Evolutionary conservation across 2,888 invertebrate species (phyloP).

Genomic region (Caenorhabditis sinica): DNA sequence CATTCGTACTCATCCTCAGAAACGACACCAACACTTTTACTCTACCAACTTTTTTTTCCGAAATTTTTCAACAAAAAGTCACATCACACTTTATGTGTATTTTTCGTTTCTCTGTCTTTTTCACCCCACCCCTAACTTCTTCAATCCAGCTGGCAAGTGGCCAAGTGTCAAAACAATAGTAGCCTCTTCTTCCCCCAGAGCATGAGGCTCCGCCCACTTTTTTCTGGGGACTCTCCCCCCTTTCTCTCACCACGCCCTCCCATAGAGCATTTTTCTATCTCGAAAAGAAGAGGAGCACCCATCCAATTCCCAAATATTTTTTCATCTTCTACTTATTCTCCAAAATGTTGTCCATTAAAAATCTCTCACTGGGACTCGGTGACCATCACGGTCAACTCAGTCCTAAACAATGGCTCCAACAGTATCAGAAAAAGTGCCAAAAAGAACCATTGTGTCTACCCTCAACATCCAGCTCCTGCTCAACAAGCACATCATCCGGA

Average conservation of each 20-base stretch:
- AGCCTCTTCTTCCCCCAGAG: conserved; percentile 20
- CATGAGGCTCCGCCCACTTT: conserved; percentile 38
- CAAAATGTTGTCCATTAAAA: conserved; percentile 62
- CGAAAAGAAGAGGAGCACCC: neutral
- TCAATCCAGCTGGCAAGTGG: conserved; percentile 45
- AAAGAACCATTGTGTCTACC: conserved; percentile 41
- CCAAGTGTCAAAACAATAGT: conserved; percentile 64
- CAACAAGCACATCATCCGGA: conserved; percentile 37
- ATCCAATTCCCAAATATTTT: conserved; percentile 15
- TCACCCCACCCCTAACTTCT: conserved; percentile 23
- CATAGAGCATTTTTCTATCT: conserved; percentile 18
- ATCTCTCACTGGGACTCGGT: conserved; percentile 44
- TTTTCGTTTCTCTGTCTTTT: conserved; percentile 29
- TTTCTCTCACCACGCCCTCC: conserved; percentile 18
- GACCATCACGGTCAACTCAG: conserved; percentile 51
- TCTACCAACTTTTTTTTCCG: conserved; percentile 15
- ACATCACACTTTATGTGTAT: conserved; percentile 45
- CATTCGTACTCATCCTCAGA: conserved; percentile 9
- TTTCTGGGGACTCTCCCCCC: neutral
- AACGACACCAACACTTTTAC: neutral
- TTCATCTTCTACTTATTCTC: neutral
- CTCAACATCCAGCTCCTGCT: conserved; percentile 38
- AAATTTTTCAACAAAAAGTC: conserved; percentile 35
- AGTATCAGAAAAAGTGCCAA: conserved; percentile 54
- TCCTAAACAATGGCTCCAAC: conserved; percentile 59